Evolutionary conservation across 2,888 invertebrate species (phyloP), one percentile per base, ranked within the genome.

Genomic region (Tetrapedia diversipes): DNA sequence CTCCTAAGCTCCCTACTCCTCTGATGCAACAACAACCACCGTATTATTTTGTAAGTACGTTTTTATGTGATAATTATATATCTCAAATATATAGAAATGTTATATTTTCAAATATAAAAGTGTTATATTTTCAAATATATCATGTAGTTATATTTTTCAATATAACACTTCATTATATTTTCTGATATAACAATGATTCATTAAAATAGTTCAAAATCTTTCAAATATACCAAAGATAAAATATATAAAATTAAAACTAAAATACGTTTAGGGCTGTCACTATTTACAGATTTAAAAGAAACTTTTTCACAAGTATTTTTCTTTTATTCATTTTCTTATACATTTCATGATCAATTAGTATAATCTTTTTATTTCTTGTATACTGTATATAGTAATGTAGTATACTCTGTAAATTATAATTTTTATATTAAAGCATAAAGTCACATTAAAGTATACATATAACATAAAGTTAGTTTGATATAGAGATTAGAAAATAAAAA

Each of bases 1-100:
- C 79, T 72, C 83, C 86, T 63, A 80, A 84, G 73, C 60, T 79
- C 67, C 81, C 78, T 57, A 84, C 77, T 82, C 86, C 88, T 68
- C 61, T 83, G 81, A 71, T 81, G 83, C 85, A 85, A 82, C 85
- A 86, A 73, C 87, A 81, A 83, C 77, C 81, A 80, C 81, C 89
- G 67, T 90, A 79, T 84, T 89, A 87, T 80, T 90, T 83, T 84
- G 90, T 90, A 89, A 90, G 90, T 90, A 89, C 84, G 68, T 73
- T 82, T 57, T 80, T 75, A 78, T 72, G 73, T 67, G 34, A 71
- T 77, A 65, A 59, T 41, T 39, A 51, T 57, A 74, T 51, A 80
- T 59, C 76, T 78, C 53, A 27, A 73, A 64, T 54, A 63, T 34
- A 27, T 47, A 61, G 27, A 63, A 64, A 65, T 29, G 47, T 70